These are phyloP conservation scores for Rambutsinella grinnellia DNA, from an alignment of 2,888 invertebrate species.

Conservation along the genomic window DNA sequence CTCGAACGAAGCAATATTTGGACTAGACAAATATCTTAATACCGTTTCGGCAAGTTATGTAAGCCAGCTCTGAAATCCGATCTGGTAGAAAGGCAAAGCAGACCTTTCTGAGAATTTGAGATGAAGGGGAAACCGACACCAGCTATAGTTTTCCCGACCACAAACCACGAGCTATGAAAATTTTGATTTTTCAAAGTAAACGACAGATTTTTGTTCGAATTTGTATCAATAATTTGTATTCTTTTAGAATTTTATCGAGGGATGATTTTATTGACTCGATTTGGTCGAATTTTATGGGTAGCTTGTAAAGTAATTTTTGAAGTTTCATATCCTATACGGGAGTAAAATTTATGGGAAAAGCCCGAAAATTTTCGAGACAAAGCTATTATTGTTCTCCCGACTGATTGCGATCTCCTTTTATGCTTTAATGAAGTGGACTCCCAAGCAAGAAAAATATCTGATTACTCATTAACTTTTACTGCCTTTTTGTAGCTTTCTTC, in stretches of 20 bases:
- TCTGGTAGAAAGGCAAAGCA: background rate
- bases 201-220: too few relatives aligned
- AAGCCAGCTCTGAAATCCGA: background rate
- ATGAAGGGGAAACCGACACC: background rate
- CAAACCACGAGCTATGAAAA: background rate
- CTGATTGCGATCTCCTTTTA: too few relatives aligned
- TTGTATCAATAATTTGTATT: too few relatives aligned
- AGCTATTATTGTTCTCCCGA: too few relatives aligned
- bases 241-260: too few relatives aligned
- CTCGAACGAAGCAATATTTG: background rate
- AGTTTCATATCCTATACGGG: too few relatives aligned
- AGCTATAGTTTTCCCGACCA: background rate
- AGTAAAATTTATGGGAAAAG: too few relatives aligned
- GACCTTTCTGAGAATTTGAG: background rate
- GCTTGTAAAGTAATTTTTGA: too few relatives aligned
- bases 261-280: too few relatives aligned
- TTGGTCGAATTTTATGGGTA: too few relatives aligned
- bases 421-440: background rate
- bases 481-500: background rate
- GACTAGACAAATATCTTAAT: background rate
- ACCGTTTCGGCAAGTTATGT: background rate
- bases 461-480: constrained; percentile 39
- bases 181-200: background rate
- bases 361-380: too few relatives aligned
- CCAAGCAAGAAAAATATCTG: constrained; percentile 25